phyloP scores from a whole-genome alignment of 2,797 vertebrate genomes.

The Pteropus rufus region DNA sequence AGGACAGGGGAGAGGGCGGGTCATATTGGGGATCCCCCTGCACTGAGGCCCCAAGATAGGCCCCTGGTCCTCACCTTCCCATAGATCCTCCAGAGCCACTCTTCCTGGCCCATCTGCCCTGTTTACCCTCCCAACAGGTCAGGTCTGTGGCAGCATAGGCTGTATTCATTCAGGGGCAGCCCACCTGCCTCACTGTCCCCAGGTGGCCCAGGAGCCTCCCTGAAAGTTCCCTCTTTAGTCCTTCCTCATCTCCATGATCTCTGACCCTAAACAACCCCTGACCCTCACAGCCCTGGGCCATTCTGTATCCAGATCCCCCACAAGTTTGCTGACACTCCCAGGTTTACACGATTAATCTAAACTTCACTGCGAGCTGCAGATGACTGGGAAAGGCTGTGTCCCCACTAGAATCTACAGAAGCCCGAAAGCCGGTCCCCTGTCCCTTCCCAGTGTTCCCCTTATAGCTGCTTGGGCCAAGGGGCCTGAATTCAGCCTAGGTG shows the following conservation, averaged over 20 bases:
- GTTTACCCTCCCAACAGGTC: neutral
- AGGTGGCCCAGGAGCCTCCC: neutral
- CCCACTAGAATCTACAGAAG: neutral
- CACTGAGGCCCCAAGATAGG: neutral
- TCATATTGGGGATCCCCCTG: neutral
- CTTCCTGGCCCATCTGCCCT: neutral
- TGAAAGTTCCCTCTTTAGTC: neutral
- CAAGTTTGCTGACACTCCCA: neutral
- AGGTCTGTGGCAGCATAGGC: neutral
- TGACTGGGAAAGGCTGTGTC: neutral
- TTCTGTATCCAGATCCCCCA: neutral
- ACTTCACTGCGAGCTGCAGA: neutral
- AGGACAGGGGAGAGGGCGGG: too few species aligned
- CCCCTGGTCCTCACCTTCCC: neutral
- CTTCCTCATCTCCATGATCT: neutral
- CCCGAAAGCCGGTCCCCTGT: rapidly evolving
- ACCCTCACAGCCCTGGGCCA: neutral
- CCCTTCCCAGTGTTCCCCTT: neutral
- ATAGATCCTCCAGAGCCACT: neutral
- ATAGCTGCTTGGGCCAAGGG: neutral
- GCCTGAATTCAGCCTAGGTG: neutral
- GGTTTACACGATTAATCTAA: neutral
- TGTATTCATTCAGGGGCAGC: rapidly evolving
- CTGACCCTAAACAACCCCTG: neutral
- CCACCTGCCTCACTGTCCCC: neutral